Percentiles rank a stretch among this genome's conserved stretches.
These are phyloP conservation scores for Microcebus griseorufus DNA, from an alignment of 2,113 vertebrate species.

Conservation along the genomic window DNA sequence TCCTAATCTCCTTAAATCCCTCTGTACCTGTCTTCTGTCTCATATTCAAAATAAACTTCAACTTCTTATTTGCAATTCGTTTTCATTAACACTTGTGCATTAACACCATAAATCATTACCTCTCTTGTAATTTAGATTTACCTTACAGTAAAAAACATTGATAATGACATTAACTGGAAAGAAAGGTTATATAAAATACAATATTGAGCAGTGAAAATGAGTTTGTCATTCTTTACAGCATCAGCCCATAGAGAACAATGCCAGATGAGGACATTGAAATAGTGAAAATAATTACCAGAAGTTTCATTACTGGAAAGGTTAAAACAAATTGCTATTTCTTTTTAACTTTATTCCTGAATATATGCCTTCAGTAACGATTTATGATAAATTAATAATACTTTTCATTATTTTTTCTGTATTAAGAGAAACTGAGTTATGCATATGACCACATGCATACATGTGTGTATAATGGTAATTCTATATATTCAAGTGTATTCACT, in stretches of 20 bases:
- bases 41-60: not conserved
- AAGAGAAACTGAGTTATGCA: not conserved
- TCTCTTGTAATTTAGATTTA: not conserved
- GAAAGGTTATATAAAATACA: not conserved
- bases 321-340: not conserved
- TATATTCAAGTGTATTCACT: not conserved
- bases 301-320: not conserved
- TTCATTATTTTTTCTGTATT: not conserved
- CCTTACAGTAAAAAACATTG: not conserved
- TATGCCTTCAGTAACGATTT: not conserved
- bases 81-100: not conserved
- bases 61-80: not conserved
- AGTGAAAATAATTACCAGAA: not conserved
- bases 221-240: not conserved
- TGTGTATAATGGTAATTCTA: not conserved
- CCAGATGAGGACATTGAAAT: not conserved
- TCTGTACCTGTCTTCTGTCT: not conserved
- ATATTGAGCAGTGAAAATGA: not conserved
- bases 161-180: not conserved
- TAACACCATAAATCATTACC: not conserved
- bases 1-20: not conserved
- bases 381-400: not conserved
- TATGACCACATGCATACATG: not conserved
- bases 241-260: not conserved
- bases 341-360: not conserved